Percentiles rank a stretch among this genome's conserved stretches.
phyloP scores from a whole-genome alignment of 1,140 invertebrate genomes.

The Batillaria attramentaria region DNA sequence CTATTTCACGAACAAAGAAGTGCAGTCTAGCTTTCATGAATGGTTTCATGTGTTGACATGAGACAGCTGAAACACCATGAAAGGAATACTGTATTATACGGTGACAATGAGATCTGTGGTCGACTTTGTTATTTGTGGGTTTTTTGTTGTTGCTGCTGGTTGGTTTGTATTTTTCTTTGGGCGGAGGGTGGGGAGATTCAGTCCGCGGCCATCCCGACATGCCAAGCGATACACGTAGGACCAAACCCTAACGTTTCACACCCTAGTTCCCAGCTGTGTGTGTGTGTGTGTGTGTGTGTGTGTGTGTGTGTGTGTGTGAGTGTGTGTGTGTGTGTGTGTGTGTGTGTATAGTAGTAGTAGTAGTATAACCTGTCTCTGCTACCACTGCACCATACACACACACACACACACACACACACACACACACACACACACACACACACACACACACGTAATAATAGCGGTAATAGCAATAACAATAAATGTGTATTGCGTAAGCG shows the following conservation, averaged over 20 bases:
- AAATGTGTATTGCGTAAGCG: no score
- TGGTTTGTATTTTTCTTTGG: neutral
- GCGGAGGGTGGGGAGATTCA: neutral
- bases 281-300: slow-evolving; percentile 10
- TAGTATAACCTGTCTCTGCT: neutral
- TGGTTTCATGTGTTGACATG: no score
- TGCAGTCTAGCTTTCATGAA: no score
- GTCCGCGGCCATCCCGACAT: neutral
- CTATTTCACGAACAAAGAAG: no score
- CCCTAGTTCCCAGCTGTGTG: neutral
- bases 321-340: neutral
- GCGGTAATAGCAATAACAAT: neutral
- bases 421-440: neutral
- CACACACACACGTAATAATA: neutral
- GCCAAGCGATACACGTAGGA: neutral
- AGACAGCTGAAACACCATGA: no score
- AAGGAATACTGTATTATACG: no score
- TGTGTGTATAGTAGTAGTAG: neutral
- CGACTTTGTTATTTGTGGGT: neutral
- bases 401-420: slow-evolving; percentile 5
- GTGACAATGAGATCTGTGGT: no score
- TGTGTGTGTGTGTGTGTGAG: neutral
- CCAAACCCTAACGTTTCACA: neutral
- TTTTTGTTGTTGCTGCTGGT: neutral
- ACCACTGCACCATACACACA: neutral